Evolutionary conservation across 2,888 invertebrate genomes (phyloP).

Genomic region (Gisinianus flammeolus): DNA sequence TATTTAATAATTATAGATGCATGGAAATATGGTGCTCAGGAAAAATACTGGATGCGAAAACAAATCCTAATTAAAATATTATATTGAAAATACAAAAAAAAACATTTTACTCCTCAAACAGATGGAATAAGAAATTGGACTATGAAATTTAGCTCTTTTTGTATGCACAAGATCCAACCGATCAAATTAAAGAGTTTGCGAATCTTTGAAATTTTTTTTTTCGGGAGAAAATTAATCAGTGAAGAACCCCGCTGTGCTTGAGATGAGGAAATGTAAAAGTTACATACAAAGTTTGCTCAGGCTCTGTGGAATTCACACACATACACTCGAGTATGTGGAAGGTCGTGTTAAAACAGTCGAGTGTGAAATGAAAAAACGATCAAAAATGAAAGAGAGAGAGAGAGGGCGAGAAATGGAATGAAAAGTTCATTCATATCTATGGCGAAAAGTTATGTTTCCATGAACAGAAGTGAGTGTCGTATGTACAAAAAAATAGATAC

Average conservation of each 20-base stretch:
- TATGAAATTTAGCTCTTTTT: too few relatives aligned
- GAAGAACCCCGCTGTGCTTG: neutral
- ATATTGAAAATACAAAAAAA: too few relatives aligned
- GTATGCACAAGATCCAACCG: too few relatives aligned
- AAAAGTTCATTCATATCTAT: neutral
- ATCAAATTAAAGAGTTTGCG: neutral
- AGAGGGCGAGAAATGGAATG: neutral
- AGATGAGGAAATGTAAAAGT: neutral
- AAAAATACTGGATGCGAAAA: too few relatives aligned
- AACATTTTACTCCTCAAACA: too few relatives aligned
- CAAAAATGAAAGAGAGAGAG: neutral
- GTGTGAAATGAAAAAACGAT: neutral
- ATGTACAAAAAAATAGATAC: too few relatives aligned
- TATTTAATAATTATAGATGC: too few relatives aligned
- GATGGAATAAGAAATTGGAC: too few relatives aligned
- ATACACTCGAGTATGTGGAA: neutral
- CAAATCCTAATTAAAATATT: too few relatives aligned
- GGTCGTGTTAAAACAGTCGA: neutral
- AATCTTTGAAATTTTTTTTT: constrained; percentile 1
- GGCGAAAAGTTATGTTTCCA: too few relatives aligned
- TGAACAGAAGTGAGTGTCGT: too few relatives aligned
- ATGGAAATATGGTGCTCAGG: too few relatives aligned
- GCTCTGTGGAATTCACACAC: neutral
- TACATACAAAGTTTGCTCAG: neutral
- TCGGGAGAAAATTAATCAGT: constrained; percentile 6